Conservation (phyloP, 2,797 vertebrate genomes). For the Sebastes dallii region DNA sequence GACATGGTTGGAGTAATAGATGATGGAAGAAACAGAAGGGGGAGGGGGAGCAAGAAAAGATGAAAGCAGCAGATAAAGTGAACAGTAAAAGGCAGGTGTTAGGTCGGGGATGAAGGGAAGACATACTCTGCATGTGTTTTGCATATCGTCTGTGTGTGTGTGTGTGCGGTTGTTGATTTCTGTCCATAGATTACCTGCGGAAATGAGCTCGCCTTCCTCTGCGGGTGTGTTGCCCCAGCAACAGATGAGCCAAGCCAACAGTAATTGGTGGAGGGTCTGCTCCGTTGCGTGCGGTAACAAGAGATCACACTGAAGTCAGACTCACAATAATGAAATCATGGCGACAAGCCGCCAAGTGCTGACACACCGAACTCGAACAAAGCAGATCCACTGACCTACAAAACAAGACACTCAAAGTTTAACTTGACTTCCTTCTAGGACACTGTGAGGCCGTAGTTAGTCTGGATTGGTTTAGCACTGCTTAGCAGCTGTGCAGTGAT, state of each 20-base stretch:
- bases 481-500: neutral
- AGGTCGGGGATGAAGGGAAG: constrained; percentile 4
- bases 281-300: neutral
- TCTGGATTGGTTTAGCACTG: neutral
- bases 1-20: constrained; percentile 11
- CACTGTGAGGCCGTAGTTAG: neutral
- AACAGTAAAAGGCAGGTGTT: neutral
- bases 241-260: constrained; percentile 45
- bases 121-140: constrained; percentile 24
- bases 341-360: neutral
- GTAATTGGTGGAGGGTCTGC: constrained; percentile 35
- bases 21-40: constrained; percentile 10
- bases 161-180: constrained; percentile 8
- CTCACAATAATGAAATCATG: neutral
- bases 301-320: constrained; percentile 15
- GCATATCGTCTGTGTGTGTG: constrained; percentile 3
- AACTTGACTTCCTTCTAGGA: neutral
- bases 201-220: constrained; percentile 22
- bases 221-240: constrained; percentile 26
- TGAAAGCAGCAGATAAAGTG: constrained; percentile 33
- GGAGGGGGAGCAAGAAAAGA: neutral
- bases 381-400: neutral
- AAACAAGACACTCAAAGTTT: neutral
- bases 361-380: neutral
- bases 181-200: constrained; percentile 32